Conservation (phyloP, 1,140 invertebrate genomes). For the Marisa cornuarietis region DNA sequence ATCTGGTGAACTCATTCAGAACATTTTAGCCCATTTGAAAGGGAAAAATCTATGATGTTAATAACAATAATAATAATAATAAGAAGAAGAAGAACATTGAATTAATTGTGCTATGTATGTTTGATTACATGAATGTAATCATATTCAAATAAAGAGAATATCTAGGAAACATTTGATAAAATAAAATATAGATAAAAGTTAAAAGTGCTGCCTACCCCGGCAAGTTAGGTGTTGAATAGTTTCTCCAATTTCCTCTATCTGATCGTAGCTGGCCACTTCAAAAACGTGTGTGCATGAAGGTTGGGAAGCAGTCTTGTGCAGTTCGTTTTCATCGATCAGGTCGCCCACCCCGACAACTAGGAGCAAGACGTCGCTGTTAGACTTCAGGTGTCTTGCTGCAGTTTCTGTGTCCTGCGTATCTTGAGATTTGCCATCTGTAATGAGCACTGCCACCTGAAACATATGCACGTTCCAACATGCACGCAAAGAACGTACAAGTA, state of each 20-base stretch:
- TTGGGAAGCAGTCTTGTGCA: background rate
- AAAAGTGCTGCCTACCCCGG: background rate
- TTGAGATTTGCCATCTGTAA: background rate
- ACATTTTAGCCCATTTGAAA: too few relatives aligned
- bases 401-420: background rate
- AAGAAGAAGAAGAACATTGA: too few relatives aligned
- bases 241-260: constrained; percentile 1
- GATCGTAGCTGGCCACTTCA: background rate
- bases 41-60: too few relatives aligned
- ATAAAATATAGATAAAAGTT: too few relatives aligned
- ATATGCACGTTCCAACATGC: background rate
- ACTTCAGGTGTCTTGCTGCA: background rate
- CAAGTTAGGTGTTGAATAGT: background rate
- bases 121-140: too few relatives aligned
- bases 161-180: too few relatives aligned
- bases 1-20: too few relatives aligned
- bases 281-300: background rate
- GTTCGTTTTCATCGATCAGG: background rate
- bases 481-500: too few relatives aligned
- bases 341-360: background rate
- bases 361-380: background rate
- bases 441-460: background rate
- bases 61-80: too few relatives aligned
- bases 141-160: too few relatives aligned
- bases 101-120: too few relatives aligned